Conservation (phyloP, 2,113 vertebrate genomes). For the Oryzias javanicus region DNA sequence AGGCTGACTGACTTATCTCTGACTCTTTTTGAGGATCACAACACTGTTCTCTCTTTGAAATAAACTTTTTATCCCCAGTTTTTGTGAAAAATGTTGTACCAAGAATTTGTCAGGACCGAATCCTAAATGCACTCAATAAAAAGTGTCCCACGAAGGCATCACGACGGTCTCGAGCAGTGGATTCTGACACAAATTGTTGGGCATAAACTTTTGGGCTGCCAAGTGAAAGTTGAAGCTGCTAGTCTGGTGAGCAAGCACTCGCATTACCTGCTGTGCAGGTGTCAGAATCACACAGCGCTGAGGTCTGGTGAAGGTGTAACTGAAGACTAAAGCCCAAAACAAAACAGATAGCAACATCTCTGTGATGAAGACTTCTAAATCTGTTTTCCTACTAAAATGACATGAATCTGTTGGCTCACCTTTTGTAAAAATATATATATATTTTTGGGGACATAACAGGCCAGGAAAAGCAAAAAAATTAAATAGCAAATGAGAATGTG, state of each 20-base stretch:
- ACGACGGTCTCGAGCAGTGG: slow-evolving; percentile 23
- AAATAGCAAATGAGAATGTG: slow-evolving; percentile 43
- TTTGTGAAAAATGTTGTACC: too few relatives aligned
- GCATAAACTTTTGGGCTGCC: slow-evolving; percentile 25
- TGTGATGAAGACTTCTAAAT: too few relatives aligned
- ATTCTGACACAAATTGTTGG: slow-evolving; percentile 3
- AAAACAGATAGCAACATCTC: too few relatives aligned
- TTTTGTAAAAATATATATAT: neutral
- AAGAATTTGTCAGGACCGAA: too few relatives aligned
- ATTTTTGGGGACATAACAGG: slow-evolving; percentile 50
- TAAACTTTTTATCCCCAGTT: too few relatives aligned
- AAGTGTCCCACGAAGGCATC: too few relatives aligned
- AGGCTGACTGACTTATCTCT: too few relatives aligned
- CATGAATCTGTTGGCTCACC: slow-evolving; percentile 8
- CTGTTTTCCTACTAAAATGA: too few relatives aligned
- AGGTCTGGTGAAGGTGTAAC: slow-evolving; percentile 29
- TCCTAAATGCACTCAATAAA: too few relatives aligned
- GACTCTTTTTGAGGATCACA: too few relatives aligned
- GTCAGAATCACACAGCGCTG: slow-evolving; percentile 17
- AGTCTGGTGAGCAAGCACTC: slow-evolving; percentile 28
- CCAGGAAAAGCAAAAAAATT: slow-evolving; percentile 47
- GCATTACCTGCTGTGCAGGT: slow-evolving; percentile 15
- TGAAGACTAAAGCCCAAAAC: slow-evolving; percentile 40
- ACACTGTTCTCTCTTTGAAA: too few relatives aligned
- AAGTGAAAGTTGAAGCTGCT: slow-evolving; percentile 46